Base-by-base conservation (phyloP, 2,888 invertebrate genomes). In the Mesoligia furuncula region DNA sequence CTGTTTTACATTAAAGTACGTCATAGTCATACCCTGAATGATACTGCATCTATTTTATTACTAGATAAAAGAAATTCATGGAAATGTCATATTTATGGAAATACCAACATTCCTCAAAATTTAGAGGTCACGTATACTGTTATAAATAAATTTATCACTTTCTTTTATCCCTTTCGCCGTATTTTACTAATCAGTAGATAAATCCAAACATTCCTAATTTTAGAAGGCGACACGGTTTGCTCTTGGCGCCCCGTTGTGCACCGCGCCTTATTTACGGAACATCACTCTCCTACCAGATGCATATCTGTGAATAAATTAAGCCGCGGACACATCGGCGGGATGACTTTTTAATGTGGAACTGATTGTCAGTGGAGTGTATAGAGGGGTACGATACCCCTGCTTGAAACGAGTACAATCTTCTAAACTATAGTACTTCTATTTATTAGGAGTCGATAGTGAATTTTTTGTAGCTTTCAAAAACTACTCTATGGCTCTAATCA, bases 271-370 rank as follows among this genome's bases (percentile, higher is more conserved):
- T 93, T 93, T 93, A 93, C 89, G 92, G 85, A 81, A 72, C 87
- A 85, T 85, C 88, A 88, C 83, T 86, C 85, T 85, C 80, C 90
- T 86, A 86, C 90, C 86, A 91, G 93, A 94, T 94, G 90, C 85
- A 90, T 92, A 94, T 93, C 93, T 90, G 83, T 90, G 91, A 91
- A 94, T 94, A 92, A 93, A 94, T 94, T 92, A 92, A 92, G 91
- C 89, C 85, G 85, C 91, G 80, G 78, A 84, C 87, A 88, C 84
- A 88, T 82, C 79, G 84, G 27, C 86, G 83, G 87, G 90, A 93
- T 91, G 90, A 91, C 90, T 93, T 92, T 93, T 93, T 93, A 92
- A 94, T 91, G 92, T 91, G 92, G 91, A 90, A 90, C 91, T 85
- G 87, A 90, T 88, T 86, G 81, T 75, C 42, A n/a, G 79, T 57